Percentiles rank a stretch among this genome's conserved stretches.
Evolutionary conservation across 2,797 vertebrate genomes (phyloP).

Genomic region (Thripadectes ignobilis): DNA sequence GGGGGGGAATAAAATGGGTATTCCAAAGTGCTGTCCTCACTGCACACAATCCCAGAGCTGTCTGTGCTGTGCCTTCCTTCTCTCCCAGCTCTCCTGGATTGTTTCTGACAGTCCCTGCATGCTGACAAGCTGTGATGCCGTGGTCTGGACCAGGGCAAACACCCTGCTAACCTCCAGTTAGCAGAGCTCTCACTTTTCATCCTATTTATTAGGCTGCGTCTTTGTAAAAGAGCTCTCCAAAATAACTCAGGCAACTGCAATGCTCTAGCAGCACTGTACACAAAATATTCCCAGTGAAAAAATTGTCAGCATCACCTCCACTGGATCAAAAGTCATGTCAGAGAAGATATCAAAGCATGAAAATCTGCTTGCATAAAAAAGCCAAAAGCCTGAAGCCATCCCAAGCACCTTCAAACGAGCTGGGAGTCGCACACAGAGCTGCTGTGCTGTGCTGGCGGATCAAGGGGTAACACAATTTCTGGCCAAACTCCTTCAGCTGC

Average conservation of each 20-base stretch:
- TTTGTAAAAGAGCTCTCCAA: neutral
- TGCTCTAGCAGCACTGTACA: neutral
- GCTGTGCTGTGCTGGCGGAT: neutral
- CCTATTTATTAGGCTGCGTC: neutral
- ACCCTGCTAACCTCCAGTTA: neutral
- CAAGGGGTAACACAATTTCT: neutral
- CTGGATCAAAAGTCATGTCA: constrained; percentile 60
- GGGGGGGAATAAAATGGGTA: neutral
- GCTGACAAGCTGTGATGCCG: neutral
- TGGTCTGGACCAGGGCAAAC: neutral
- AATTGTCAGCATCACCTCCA: constrained; percentile 19
- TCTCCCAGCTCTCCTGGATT: neutral
- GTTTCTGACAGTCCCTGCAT: neutral
- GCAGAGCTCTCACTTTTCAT: neutral
- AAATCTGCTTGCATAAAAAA: constrained; percentile 58
- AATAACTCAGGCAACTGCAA: neutral
- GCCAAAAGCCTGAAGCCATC: constrained; percentile 56
- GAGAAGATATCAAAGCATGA: constrained; percentile 49
- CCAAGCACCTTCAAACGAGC: constrained; percentile 30
- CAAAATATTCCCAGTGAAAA: constrained; percentile 54
- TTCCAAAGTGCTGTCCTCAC: neutral
- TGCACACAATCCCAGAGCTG: neutral
- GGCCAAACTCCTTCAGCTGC: constrained; percentile 10
- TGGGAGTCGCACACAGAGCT: neutral
- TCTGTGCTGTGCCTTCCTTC: neutral